A percentile compares a stretch with the other conserved stretches of the same genome.
Conservation (phyloP, 2,113 vertebrate genomes). For the Bujurquina vittata region DNA sequence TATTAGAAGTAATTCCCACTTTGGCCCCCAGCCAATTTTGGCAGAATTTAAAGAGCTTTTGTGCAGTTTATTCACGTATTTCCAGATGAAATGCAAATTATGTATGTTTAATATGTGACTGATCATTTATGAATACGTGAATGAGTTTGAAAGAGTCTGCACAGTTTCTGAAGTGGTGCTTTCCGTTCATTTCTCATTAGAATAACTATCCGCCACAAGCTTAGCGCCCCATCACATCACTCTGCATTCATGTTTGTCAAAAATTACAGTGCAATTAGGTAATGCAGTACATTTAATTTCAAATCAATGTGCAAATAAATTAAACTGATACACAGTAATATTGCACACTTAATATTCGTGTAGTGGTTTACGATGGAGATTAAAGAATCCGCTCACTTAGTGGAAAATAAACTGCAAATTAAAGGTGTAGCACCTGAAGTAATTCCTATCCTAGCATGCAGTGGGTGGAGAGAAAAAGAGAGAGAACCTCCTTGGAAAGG, state of each 20-base stretch:
- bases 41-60: background rate
- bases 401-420: background rate
- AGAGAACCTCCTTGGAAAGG: background rate
- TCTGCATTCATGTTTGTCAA: background rate
- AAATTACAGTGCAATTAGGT: background rate
- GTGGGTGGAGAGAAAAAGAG: background rate
- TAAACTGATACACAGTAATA: background rate
- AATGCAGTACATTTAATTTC: background rate
- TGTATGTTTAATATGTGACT: background rate
- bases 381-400: no score
- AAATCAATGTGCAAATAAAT: background rate
- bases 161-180: background rate
- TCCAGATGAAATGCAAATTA: background rate
- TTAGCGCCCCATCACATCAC: background rate
- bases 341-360: background rate
- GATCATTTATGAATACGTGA: background rate
- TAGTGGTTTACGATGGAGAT: background rate
- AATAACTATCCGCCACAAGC: background rate
- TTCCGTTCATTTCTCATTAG: background rate
- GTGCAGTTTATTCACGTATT: background rate
- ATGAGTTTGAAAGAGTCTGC: background rate
- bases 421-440: background rate
- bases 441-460: background rate
- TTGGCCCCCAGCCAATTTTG: background rate
- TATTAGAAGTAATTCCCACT: background rate